These are phyloP conservation scores for Pogonomyrmex californicus DNA, from an alignment of 1,140 invertebrate genomes.

Conservation along the genomic window DNA sequence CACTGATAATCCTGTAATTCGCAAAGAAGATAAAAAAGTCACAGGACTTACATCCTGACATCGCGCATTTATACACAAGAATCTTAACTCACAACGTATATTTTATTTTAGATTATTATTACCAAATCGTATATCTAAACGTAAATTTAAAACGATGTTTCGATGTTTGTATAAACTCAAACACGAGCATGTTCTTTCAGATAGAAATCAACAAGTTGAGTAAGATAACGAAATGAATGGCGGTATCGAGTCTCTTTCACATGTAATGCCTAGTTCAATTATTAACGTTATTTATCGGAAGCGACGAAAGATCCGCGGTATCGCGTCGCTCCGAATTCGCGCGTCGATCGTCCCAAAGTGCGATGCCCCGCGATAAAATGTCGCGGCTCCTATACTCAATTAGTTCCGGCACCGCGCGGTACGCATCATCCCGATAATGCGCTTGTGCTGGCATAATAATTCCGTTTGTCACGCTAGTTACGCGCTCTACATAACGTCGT, in stretches of 20 bases:
- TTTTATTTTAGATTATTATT: background rate
- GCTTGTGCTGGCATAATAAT: constrained; percentile 81
- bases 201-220: background rate
- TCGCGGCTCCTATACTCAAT: constrained; percentile 72
- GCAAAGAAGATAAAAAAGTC: background rate
- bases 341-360: constrained; percentile 32
- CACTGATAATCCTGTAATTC: constrained; percentile 33
- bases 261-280: no score
- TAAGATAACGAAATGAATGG: background rate
- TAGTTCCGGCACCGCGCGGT: constrained; percentile 68
- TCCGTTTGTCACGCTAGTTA: constrained; percentile 81
- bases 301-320: constrained; percentile 40
- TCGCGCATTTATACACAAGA: background rate
- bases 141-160: background rate
- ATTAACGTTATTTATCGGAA: constrained; percentile 17
- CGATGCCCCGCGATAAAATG: constrained; percentile 68
- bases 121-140: background rate
- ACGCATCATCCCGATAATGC: constrained; percentile 63
- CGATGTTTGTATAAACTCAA: background rate
- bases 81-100: constrained; percentile 6
- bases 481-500: constrained; percentile 80
- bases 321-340: constrained; percentile 27
- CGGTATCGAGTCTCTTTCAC: background rate
- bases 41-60: constrained; percentile 1
- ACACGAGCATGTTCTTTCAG: no score